Evolutionary conservation across 1,140 invertebrate genomes (phyloP).

Genomic region (Limonius californicus): DNA sequence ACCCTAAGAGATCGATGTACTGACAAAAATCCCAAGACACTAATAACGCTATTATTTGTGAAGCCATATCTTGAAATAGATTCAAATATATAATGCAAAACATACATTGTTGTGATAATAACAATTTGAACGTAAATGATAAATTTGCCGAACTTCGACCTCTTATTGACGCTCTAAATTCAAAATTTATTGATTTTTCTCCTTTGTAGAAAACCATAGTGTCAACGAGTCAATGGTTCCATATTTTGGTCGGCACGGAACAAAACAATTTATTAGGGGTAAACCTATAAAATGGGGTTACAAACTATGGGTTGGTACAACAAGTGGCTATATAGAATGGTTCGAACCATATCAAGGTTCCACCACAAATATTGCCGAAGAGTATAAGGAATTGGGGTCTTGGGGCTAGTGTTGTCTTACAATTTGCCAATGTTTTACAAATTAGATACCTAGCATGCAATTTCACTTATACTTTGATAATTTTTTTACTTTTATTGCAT

Average conservation of each 20-base stretch:
- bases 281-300: conserved; percentile 20
- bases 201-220: conserved; percentile 37
- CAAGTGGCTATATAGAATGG: conserved; percentile 17
- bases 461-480: conserved; percentile 15
- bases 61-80: conserved; percentile 23
- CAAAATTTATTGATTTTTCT: conserved; percentile 20
- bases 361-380: not conserved
- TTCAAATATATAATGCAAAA: conserved; percentile 34
- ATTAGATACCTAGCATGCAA: not conserved
- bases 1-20: not conserved
- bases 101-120: conserved; percentile 36
- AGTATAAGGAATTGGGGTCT: not conserved
- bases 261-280: conserved; percentile 33
- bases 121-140: conserved; percentile 32
- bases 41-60: not conserved
- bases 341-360: conserved; percentile 21
- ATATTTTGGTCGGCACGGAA: conserved; percentile 30
- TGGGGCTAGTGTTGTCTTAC: conserved; percentile 1
- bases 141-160: conserved; percentile 39
- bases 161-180: conserved; percentile 26
- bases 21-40: not conserved
- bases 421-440: conserved; percentile 4
- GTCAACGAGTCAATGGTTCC: no score
- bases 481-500: conserved; percentile 18
- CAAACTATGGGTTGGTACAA: conserved; percentile 22